A percentile compares a stretch with the other conserved stretches of the same genome.
phyloP scores from a whole-genome alignment of 2,888 invertebrate genomes.

The Erebia aethiops region DNA sequence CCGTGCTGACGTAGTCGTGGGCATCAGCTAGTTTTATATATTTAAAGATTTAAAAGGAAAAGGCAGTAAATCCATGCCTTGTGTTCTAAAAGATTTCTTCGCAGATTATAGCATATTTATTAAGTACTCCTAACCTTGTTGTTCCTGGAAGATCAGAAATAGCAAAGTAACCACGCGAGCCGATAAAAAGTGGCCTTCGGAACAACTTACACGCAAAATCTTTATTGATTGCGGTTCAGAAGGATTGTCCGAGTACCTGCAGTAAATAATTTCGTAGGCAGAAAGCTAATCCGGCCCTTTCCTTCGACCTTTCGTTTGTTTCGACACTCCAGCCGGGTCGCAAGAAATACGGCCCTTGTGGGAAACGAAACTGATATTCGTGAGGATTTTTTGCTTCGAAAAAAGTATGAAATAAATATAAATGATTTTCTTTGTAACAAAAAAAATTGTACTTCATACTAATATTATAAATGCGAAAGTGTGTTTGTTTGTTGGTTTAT shows the following conservation, averaged over 20 bases:
- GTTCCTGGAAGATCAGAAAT: not conserved
- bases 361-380: conserved; percentile 28
- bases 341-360: conserved; percentile 36
- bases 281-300: conserved; percentile 42
- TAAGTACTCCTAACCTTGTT: not conserved
- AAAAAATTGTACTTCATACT: too few relatives aligned
- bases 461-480: too few relatives aligned
- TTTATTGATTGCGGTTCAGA: conserved; percentile 34
- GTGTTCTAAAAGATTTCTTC: too few relatives aligned
- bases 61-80: too few relatives aligned
- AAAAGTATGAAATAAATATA: conserved; percentile 9
- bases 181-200: conserved; percentile 29
- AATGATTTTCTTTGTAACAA: too few relatives aligned
- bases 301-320: conserved; percentile 36
- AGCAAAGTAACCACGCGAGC: conserved; percentile 20
- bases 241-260: conserved; percentile 30
- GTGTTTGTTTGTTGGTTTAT: too few relatives aligned
- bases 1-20: too few relatives aligned
- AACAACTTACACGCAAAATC: conserved; percentile 26
- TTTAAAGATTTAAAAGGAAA: too few relatives aligned
- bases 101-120: too few relatives aligned
- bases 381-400: conserved; percentile 14
- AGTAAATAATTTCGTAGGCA: conserved; percentile 44
- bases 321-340: conserved; percentile 30
- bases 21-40: too few relatives aligned